Conservation (phyloP, 1,140 invertebrate genomes). For the Heliconius eleuchia region DNA sequence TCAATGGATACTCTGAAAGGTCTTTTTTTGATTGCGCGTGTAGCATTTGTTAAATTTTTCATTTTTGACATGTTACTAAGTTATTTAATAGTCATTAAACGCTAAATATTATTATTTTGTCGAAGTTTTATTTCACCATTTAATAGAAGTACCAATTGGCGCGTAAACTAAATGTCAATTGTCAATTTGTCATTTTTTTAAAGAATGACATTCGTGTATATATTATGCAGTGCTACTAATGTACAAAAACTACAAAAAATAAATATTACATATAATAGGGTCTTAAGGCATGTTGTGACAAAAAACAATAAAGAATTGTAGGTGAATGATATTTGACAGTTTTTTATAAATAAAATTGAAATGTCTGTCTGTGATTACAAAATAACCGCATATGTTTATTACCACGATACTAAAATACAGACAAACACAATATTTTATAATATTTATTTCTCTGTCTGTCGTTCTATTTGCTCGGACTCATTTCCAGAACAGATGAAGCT, state of each 20-base stretch:
- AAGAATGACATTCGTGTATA: not conserved
- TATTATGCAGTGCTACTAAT: not conserved
- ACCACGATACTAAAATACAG: too few relatives aligned
- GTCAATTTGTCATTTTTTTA: not conserved
- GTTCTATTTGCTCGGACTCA: too few relatives aligned
- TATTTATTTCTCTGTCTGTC: too few relatives aligned
- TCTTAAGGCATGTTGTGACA: too few relatives aligned
- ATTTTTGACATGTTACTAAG: constrained; percentile 53
- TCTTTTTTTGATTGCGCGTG: constrained; percentile 52
- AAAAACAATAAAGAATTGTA: too few relatives aligned
- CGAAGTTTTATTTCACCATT: not conserved
- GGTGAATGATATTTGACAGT: too few relatives aligned
- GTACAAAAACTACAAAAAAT: not conserved
- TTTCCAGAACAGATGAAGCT: too few relatives aligned
- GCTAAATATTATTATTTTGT: not conserved
- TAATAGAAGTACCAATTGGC: not conserved
- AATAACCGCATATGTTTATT: too few relatives aligned
- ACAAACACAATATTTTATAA: too few relatives aligned
- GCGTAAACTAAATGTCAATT: not conserved
- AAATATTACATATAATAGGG: too few relatives aligned
- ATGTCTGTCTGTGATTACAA: too few relatives aligned
- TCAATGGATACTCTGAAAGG: constrained; percentile 89
- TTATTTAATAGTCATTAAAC: not conserved
- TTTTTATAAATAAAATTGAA: too few relatives aligned
- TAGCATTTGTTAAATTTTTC: constrained; percentile 48